Base-by-base conservation (phyloP, 2,888 invertebrate genomes). In the Heteropelma amictum region DNA sequence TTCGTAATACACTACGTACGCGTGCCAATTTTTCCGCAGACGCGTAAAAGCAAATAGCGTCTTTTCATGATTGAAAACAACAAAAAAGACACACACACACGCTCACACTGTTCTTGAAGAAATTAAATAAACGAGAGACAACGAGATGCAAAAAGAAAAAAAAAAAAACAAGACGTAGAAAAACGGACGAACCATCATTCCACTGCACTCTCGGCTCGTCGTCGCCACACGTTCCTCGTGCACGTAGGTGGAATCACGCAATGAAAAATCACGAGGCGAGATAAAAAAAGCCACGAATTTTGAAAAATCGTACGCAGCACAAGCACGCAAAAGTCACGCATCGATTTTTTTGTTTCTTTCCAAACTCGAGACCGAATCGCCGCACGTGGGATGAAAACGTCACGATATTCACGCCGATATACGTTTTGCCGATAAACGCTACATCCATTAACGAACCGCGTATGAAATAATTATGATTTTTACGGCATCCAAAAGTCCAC, bases 401-500 rank as follows among this genome's bases (percentile, higher is more conserved):
- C 47, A 26, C 47, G 33, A 70, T 60, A 56, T 64, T 69, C 45
- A 60, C 30, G 30, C 60, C 26, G 17, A 61, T 63, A 54, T 53
- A 61, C 23, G 3, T 45, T 45, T 12, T 17, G 17, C 2, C 14
- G 8, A 17, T 17, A 17, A 14, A 42, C 8, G 42, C 10, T 21
- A 21, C 8, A 47, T 21, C 17, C 21, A 2, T 21, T 47, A 19
- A 49, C 26, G 30, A 40, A 60, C 12, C 10, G 51, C 30, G 23
- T 61, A 65, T 68, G 14, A 38, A 30, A 53, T 64, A 71, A 73
- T 77, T 75, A 77, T 81, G 75, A 79, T 81, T 78, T 78, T 73
- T 81, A 83, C 79, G 89, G 89, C 89, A 89, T 89, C 89, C 88
- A 89, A 89, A 89, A 89, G 89, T 89, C 89, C 89, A 89, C 89